These are phyloP conservation scores for Ptiloglossa arizonensis DNA, from an alignment of 1,140 invertebrate species.

Conservation along the genomic window DNA sequence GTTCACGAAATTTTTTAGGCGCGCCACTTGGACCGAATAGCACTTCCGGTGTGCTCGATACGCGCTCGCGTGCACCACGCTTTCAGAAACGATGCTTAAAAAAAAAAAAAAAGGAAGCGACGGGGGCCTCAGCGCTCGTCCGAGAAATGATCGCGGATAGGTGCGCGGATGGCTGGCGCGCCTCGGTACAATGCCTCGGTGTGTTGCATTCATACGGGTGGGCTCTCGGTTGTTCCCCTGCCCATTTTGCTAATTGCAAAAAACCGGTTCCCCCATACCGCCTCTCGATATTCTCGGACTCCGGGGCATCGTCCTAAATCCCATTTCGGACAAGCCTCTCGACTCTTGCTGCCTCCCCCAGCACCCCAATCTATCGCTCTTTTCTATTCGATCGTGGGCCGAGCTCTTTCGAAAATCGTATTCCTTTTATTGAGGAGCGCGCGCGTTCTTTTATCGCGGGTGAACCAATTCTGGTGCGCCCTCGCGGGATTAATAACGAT, in stretches of 20 bases:
- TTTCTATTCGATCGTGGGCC: background rate
- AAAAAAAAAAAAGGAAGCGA: conserved; percentile 3
- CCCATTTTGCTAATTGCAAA: conserved; percentile 74
- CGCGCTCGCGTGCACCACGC: background rate
- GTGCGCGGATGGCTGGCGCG: conserved; percentile 29
- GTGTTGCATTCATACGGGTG: conserved; percentile 58
- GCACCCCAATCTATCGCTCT: background rate
- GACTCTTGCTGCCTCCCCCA: too few relatives aligned
- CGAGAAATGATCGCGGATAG: conserved; percentile 56
- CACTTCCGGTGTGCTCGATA: background rate
- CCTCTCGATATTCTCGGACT: conserved; percentile 40
- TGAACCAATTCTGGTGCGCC: too few relatives aligned
- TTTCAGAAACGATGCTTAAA: background rate
- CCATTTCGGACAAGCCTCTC: background rate
- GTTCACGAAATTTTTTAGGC: conserved; percentile 35
- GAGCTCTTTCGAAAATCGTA: conserved; percentile 1
- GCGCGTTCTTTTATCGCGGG: background rate
- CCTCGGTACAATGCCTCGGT: conserved; percentile 52
- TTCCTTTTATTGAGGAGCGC: background rate
- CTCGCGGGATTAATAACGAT: too few relatives aligned
- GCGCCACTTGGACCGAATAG: conserved; percentile 3
- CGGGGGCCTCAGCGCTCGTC: background rate
- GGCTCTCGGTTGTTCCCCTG: conserved; percentile 46
- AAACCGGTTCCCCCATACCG: conserved; percentile 35
- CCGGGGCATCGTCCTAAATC: conserved; percentile 25